Conservation (phyloP, 2,797 vertebrate genomes). For the Rhynchotus rufescens region DNA sequence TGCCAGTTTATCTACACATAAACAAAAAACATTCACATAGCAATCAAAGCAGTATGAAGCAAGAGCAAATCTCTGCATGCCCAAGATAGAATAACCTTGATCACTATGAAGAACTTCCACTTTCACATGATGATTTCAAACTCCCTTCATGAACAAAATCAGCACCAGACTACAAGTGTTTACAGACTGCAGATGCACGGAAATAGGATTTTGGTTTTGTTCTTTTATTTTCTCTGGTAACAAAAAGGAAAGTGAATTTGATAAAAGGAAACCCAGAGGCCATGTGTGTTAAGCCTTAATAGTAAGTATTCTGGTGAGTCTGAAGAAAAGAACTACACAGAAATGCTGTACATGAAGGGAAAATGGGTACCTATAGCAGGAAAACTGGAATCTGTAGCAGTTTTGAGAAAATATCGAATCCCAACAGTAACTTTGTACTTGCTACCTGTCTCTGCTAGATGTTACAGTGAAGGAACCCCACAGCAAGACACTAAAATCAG, state of each 20-base stretch:
- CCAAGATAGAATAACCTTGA: background rate
- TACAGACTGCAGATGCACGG: background rate
- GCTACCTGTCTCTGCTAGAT: background rate
- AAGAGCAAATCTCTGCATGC: background rate
- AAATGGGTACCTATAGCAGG: background rate
- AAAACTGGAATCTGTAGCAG: background rate
- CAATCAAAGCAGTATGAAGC: background rate
- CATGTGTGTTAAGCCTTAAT: fast-evolving
- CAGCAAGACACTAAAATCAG: background rate
- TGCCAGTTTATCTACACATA: constrained; percentile 82
- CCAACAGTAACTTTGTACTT: background rate
- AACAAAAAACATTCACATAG: background rate
- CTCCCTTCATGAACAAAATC: background rate
- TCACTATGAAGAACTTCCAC: background rate
- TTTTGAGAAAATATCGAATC: background rate
- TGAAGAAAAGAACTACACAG: background rate
- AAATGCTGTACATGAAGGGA: background rate
- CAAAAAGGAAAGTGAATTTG: background rate
- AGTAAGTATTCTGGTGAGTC: background rate
- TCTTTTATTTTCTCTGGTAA: background rate
- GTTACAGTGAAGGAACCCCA: background rate
- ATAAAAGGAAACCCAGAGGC: background rate
- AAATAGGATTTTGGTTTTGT: background rate
- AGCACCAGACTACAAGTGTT: background rate
- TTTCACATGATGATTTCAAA: background rate